phyloP scores from a whole-genome alignment of 2,797 vertebrate species.

The Pseudotriccus pelzelni region DNA sequence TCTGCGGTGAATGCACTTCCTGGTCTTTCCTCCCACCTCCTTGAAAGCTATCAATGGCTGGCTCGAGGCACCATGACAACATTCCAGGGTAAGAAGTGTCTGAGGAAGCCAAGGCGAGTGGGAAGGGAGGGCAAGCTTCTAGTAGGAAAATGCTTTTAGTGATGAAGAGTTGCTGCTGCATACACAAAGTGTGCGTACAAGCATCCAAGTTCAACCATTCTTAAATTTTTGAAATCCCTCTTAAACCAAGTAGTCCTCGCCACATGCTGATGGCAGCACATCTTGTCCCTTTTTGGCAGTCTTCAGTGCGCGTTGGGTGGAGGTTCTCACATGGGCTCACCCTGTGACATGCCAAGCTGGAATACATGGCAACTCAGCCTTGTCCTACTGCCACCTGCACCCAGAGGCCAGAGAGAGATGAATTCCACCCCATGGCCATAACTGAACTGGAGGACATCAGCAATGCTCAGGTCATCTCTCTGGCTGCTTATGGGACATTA shows the following conservation, averaged over 20 bases:
- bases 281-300: neutral
- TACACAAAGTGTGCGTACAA: neutral
- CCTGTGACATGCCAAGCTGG: neutral
- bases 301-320: neutral
- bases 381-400: neutral
- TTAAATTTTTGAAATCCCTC: neutral
- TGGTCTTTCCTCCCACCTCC: neutral
- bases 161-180: neutral
- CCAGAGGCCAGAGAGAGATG: neutral
- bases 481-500: neutral
- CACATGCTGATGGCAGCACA: neutral
- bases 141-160: neutral
- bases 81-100: neutral
- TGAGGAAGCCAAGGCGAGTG: neutral
- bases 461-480: neutral
- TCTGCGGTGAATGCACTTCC: neutral
- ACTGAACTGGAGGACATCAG: neutral
- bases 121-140: fast-evolving
- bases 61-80: neutral
- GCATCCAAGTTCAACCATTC: neutral
- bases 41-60: neutral
- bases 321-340: neutral
- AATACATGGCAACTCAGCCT: neutral
- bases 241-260: neutral
- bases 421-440: neutral